Evolutionary conservation across 2,888 invertebrate genomes (phyloP), one percentile per base, ranked within the genome.

Genomic region (Mythimna loreyi): DNA sequence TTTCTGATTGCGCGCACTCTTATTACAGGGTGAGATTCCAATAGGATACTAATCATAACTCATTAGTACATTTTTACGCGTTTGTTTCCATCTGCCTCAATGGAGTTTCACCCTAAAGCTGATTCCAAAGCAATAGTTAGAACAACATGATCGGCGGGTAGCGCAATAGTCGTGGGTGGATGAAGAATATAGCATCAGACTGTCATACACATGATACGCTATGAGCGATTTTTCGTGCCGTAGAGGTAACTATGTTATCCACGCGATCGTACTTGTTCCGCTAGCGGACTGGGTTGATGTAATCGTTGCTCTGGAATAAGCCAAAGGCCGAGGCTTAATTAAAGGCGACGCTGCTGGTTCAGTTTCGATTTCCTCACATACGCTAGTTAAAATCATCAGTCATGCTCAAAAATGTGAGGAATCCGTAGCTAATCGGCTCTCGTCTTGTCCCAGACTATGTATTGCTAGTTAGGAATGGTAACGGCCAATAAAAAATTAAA

Each of bases 41-140:
- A 58, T 58, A 72, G 65, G 73, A 53, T 49, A 72, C 23, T 72
- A 63, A 50, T 56, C 53, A 76, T 58, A 33, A 50, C 33, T 78
- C 78, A 78, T 74, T 59, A 43, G 56, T 60, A 47, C 23, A 61
- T 66, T 49, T 40, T 57, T 23, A 50, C 50, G 28, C 56, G 7
- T 60, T 55, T 67, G 59, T 59, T 73, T 75, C 21, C 49, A 9
- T 74, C 36, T 73, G 49, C 60, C 79, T 75, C 23, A 67, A 56
- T 75, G 80, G 75, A 75, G 56, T 74, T 74, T 75, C 75, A 75
- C 75, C 80, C 68, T 75, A 50, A 43, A 43, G 60, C 73, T 73
- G 43, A 73, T 49, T 52, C 36, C 21, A 61, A 50, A 58, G 56
- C 68, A 67, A 57, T 28, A 11, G 52, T 61, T 49, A 74, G 8